phyloP scores from a whole-genome alignment of 1,140 invertebrate genomes.

The Diploscapter pachys region DNA sequence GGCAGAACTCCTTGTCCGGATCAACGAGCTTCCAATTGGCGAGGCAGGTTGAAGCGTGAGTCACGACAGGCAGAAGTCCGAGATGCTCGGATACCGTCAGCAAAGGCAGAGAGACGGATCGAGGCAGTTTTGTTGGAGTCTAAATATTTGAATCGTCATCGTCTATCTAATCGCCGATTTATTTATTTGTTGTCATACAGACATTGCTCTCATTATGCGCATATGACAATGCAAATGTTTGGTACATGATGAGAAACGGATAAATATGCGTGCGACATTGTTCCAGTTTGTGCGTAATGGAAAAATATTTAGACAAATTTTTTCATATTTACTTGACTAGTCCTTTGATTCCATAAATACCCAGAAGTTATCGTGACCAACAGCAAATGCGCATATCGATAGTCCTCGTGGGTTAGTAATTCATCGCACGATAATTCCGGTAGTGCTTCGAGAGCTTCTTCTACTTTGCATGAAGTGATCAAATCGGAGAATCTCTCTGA shows the following conservation, averaged over 20 bases:
- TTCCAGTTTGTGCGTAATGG: neutral
- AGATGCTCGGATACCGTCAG: neutral
- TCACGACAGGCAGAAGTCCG: conserved; percentile 6
- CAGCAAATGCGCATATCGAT: neutral
- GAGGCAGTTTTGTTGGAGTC: neutral
- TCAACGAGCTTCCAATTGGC: conserved; percentile 10
- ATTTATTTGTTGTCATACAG: too few relatives aligned
- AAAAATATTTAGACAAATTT: neutral
- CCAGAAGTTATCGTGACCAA: neutral
- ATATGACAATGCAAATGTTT: too few relatives aligned
- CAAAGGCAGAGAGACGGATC: neutral
- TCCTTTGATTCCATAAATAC: conserved; percentile 9
- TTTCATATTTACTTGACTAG: conserved; percentile 2
- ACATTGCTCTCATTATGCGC: too few relatives aligned
- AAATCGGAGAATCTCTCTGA: too few relatives aligned
- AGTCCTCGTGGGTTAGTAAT: neutral
- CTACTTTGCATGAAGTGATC: too few relatives aligned
- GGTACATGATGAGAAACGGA: too few relatives aligned
- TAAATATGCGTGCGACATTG: too few relatives aligned
- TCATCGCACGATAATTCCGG: conserved; percentile 5
- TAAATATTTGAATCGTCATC: neutral
- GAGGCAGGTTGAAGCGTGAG: neutral
- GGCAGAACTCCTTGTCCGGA: neutral
- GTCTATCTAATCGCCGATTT: neutral
- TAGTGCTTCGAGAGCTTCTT: neutral